Base-by-base conservation (phyloP, 2,797 vertebrate species). In the Lateolabrax maculatus region DNA sequence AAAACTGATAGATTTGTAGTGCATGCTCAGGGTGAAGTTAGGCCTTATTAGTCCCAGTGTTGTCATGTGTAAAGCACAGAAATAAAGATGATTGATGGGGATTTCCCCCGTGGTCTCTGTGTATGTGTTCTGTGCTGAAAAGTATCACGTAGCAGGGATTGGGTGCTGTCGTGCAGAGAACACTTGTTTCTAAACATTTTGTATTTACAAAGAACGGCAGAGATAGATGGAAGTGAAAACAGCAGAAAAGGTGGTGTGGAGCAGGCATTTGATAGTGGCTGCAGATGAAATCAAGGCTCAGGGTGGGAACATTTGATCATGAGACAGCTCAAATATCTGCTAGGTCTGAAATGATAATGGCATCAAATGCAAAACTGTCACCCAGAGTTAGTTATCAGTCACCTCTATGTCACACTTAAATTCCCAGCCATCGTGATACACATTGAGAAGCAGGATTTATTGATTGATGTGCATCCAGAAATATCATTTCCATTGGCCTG, bases 391-490 rank as follows among this genome's bases (percentile, higher is more conserved):
- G 58, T 73, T 55, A 49, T 18, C 44, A 67, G 19, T 63, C 65
- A 57, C 61, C 46, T 57, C 37, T 49, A 37, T 21, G 11, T 44
- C 19, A 52, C n/a, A 56, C 9, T 71, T 56, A n/a, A 49, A 66
- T 43, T 67, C 48, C 41, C 71, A 62, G 56, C 21, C 44, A 29
- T 41, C 4, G 21, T 34, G n/a, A 43, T 10, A 18, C 25, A 49
- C 25, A 65, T 31, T 34, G 46, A 64, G 27, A 64, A 0, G 2
- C 12, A 39, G 44, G 23, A 25, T 71, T 29, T 23, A 73, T 60
- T 69, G 65, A 83, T 18, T 74, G 44, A 60, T 52, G 23, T 62
- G 25, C 18, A 36, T 39, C 23, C 15, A 58, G 21, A 80, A 68
- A 61, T 65, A 73, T 18, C 52, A 61, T 37, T 56, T 51, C 52